These are phyloP conservation scores for Eustalomyia histrio DNA, from an alignment of 2,888 invertebrate species.

Conservation along the genomic window DNA sequence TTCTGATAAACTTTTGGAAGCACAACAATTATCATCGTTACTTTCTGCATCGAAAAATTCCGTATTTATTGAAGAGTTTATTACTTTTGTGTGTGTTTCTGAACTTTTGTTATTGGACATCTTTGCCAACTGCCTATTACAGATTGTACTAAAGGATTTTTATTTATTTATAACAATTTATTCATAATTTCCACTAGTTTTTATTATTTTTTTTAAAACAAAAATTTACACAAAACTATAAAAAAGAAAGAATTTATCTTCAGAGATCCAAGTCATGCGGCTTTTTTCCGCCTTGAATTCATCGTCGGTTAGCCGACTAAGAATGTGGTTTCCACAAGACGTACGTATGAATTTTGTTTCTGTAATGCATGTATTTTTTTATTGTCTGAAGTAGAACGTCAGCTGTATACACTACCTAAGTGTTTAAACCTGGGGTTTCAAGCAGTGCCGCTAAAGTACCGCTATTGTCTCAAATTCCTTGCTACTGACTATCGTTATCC, in stretches of 20 bases:
- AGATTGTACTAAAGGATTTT: not conserved
- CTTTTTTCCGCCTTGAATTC: no score
- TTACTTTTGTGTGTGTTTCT: conserved; percentile 68
- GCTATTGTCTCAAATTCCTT: no score
- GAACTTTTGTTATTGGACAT: conserved; percentile 68
- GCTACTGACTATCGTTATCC: no score
- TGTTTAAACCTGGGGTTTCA: no score
- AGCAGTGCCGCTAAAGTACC: no score
- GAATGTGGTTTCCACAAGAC: no score
- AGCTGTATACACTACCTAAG: no score
- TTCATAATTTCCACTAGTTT: not conserved
- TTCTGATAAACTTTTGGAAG: conserved; percentile 19
- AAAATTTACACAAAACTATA: not conserved
- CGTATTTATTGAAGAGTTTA: conserved; percentile 63
- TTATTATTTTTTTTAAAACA: not conserved
- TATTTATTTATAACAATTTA: not conserved
- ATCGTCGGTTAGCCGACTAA: no score
- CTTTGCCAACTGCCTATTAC: not conserved
- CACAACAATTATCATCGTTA: conserved; percentile 65
- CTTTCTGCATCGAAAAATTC: conserved; percentile 76
- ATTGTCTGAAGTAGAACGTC: no score
- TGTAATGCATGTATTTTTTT: no score
- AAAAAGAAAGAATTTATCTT: conserved; percentile 9
- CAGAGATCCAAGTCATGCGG: no score
- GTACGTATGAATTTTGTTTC: no score